Evolutionary conservation across 2,113 vertebrate species (phyloP).

Genomic region (Gobio gobio): DNA sequence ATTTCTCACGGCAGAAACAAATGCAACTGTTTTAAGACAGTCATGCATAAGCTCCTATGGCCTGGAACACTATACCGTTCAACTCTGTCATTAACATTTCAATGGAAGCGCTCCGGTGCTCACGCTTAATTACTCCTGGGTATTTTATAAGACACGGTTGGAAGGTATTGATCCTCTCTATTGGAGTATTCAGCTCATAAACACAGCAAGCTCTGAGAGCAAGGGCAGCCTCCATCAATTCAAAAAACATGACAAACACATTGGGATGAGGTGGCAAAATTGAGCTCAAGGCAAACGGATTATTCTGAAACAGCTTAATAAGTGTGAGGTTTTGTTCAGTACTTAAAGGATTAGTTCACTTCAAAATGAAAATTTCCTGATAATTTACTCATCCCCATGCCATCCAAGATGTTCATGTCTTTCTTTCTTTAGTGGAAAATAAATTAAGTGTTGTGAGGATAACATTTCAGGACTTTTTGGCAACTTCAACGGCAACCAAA

Average conservation of each 20-base stretch:
- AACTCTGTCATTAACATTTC: conserved; percentile 49
- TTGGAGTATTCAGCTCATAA: conserved; percentile 48
- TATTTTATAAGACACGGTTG: conserved; percentile 51
- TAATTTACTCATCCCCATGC: too few species aligned
- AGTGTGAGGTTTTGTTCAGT: not conserved
- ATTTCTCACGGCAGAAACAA: not conserved
- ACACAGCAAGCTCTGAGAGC: conserved; percentile 27
- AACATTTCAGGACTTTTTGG: too few species aligned
- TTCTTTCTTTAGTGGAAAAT: too few species aligned
- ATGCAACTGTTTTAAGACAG: conserved; percentile 25
- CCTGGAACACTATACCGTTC: conserved; percentile 39
- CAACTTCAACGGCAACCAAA: too few species aligned
- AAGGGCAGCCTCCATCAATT: conserved; percentile 22
- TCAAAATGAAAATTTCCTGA: too few species aligned
- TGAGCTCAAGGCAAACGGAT: not conserved
- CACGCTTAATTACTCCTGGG: conserved; percentile 51
- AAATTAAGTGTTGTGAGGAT: too few species aligned
- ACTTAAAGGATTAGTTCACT: too few species aligned
- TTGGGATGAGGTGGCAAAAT: conserved; percentile 2
- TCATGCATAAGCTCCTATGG: conserved; percentile 34
- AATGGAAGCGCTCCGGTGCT: conserved; percentile 41
- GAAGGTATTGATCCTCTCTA: conserved; percentile 48
- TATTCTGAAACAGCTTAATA: not conserved
- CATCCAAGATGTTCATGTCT: too few species aligned
- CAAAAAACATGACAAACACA: conserved; percentile 26